Percentiles rank a stretch among this genome's conserved stretches.
Evolutionary conservation across 2,113 vertebrate genomes (phyloP).

Genomic region (Ahaetulla prasina): DNA sequence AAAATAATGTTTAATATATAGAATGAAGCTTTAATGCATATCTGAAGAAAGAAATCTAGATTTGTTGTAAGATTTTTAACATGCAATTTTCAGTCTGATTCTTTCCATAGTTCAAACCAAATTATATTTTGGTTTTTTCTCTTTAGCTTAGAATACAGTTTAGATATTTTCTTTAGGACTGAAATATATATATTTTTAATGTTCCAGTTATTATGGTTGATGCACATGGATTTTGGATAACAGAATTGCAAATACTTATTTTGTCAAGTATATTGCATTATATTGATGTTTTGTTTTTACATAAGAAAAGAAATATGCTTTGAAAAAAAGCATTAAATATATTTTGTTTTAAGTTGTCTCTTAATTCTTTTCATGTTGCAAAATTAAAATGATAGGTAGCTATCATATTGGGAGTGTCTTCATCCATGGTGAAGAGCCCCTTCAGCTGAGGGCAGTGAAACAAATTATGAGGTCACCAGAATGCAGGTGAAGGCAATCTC

Average conservation of each 20-base stretch:
- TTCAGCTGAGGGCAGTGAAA: background rate
- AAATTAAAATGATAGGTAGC: background rate
- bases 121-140: background rate
- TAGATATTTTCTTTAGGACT: background rate
- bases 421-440: background rate
- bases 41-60: background rate
- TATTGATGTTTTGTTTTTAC: background rate
- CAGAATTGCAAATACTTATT: background rate
- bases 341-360: background rate
- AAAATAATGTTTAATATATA: background rate
- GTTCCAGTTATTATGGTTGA: background rate
- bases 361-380: background rate
- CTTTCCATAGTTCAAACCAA: background rate
- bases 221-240: background rate
- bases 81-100: background rate
- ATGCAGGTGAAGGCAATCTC: background rate
- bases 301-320: background rate
- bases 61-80: background rate
- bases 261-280: background rate
- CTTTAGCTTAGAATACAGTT: background rate
- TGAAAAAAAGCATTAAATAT: background rate
- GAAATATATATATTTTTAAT: background rate
- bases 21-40: background rate
- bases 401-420: background rate
- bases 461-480: background rate